phyloP scores from a whole-genome alignment of 1,140 invertebrate genomes.

The Eriocheir sinensis region DNA sequence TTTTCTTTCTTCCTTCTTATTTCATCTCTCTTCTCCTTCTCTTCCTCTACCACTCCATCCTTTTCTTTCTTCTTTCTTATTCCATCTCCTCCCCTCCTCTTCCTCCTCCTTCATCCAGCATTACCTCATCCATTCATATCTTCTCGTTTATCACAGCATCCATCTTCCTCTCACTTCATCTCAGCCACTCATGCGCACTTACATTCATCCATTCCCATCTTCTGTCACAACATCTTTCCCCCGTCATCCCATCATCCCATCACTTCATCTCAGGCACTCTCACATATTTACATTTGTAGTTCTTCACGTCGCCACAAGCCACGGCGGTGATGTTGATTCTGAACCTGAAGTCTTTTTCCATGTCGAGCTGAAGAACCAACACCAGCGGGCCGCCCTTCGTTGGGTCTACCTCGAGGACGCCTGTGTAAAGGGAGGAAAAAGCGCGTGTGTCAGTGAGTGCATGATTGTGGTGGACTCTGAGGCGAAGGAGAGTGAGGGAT shows the following conservation, averaged over 20 bases:
- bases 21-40: no score
- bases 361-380: conserved; percentile 25
- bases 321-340: conserved; percentile 34
- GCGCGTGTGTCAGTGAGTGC: background rate
- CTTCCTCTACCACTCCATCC: background rate
- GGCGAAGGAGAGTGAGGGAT: background rate
- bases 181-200: no score
- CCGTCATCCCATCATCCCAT: no score
- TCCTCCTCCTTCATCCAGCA: no score
- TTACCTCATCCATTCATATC: background rate
- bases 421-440: background rate
- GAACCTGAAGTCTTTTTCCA: background rate
- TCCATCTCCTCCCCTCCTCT: background rate
- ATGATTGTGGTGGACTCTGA: background rate
- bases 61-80: background rate
- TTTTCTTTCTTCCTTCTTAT: background rate
- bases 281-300: conserved; percentile 1
- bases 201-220: no score
- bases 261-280: background rate
- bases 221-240: no score
- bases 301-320: background rate
- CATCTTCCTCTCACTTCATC: no score
- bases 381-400: background rate
- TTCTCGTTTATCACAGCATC: no score
- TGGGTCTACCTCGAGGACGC: background rate